Base-by-base conservation (phyloP, 2,888 invertebrate genomes). In the Plemyria rubiginata region DNA sequence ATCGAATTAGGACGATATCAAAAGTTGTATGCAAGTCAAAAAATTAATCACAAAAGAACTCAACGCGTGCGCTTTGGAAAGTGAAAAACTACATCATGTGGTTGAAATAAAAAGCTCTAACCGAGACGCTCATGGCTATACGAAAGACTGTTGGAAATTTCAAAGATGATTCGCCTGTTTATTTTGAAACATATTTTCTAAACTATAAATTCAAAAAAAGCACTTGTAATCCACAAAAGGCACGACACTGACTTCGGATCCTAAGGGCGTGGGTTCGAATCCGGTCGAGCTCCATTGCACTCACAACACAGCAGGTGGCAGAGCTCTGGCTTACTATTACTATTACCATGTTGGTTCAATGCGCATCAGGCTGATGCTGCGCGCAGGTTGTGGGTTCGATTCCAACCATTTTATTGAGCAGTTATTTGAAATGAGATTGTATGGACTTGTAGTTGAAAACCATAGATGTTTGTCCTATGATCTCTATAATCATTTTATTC, bases 1-100 rank as follows among this genome's bases (percentile, higher is more conserved):
- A 3, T 53, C 40, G 8, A 36, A 53, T 36, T 36, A 32, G 16
- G 50, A 51, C 16, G 32, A 45, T 46, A n/a, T 13, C 1, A 58
- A 41, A 45, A 46, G n/a, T 16, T 50, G 40, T 41, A 49, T 13
- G 43, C 11, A 36, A 32, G 36, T 32, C 36, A 4, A 38, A 11
- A 57, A 57, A 48, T 52, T 57, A 22, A 36, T 45, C 16, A 12
- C 28, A 54, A 55, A 51, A 61, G 22, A 57, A 29, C 13, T 58
- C 29, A 45, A 56, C 53, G 52, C 43, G 48, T 28, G 28, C 12
- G 28, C 11, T 43, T 40, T 12, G 48, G 13, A 16, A 43, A 22
- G 43, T 16, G 8, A 45, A 4, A 7, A 16, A 11, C n/a, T n/a
- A n/a, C n/a, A 6, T 11, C 4, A 45, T 11, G 9, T 32, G 16